phyloP scores from a whole-genome alignment of 2,888 invertebrate genomes.

The Pseudococcus longispinus region DNA sequence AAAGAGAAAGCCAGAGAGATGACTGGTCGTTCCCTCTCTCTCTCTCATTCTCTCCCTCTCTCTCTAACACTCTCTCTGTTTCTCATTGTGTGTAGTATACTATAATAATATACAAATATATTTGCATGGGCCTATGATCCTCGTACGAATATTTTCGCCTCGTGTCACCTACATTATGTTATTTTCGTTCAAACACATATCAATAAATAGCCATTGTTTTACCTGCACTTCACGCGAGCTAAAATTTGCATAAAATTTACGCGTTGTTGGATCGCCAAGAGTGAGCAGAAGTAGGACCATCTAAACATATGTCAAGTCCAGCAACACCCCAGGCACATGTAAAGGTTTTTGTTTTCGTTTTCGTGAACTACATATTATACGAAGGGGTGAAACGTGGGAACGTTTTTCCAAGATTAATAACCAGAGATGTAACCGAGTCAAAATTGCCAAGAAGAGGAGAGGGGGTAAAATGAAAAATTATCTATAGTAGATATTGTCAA shows the following conservation, averaged over 20 bases:
- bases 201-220: slow-evolving; percentile 20
- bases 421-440: no score
- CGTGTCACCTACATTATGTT: neutral
- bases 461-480: no score
- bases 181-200: neutral
- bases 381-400: no score
- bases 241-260: slow-evolving; percentile 17
- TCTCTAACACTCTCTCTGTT: no score
- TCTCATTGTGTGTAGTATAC: neutral
- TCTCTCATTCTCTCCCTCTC: no score
- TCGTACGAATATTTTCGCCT: neutral
- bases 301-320: neutral
- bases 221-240: neutral
- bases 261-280: neutral
- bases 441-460: no score
- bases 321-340: no score
- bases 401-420: no score
- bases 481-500: no score
- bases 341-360: no score
- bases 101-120: no score
- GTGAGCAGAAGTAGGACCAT: neutral
- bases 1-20: neutral
- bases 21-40: neutral
- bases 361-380: no score
- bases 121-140: neutral